Conservation (phyloP, 2,113 vertebrate species). For the Phrynosoma platyrhinos region DNA sequence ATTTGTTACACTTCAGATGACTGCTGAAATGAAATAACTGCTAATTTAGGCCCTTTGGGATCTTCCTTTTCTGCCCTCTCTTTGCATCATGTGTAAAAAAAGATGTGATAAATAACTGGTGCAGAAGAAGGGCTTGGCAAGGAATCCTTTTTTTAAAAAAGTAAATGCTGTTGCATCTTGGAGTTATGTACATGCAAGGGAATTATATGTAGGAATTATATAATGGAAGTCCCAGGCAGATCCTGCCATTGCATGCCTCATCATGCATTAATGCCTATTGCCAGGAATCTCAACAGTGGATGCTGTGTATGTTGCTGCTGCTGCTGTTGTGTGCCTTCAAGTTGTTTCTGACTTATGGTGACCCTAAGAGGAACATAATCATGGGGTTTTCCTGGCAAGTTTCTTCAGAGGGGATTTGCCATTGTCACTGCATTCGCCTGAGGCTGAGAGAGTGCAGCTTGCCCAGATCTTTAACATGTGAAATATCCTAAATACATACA, state of each 20-base stretch:
- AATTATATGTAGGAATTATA: neutral
- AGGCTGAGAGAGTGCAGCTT: too few relatives aligned
- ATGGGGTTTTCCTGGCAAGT: neutral
- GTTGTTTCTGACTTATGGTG: too few relatives aligned
- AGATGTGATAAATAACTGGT: slow-evolving; percentile 26
- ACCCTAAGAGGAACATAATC: too few relatives aligned
- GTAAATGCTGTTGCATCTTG: neutral
- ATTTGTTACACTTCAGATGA: slow-evolving; percentile 41
- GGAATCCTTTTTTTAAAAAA: neutral
- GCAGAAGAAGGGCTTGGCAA: slow-evolving; percentile 29
- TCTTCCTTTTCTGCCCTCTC: neutral
- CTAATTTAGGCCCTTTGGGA: slow-evolving; percentile 15
- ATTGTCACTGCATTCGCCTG: too few relatives aligned
- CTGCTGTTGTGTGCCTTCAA: too few relatives aligned
- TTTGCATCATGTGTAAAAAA: neutral
- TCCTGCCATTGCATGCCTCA: neutral
- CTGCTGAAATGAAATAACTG: slow-evolving; percentile 13
- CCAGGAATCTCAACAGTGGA: neutral
- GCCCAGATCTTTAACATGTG: too few relatives aligned
- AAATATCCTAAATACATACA: too few relatives aligned
- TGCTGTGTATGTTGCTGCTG: neutral
- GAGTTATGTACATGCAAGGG: neutral
- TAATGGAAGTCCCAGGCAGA: too few relatives aligned
- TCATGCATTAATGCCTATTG: neutral
- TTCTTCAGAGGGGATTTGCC: too few relatives aligned